Conservation (phyloP, 2,888 invertebrate genomes). For the Entomobrya proxima region DNA sequence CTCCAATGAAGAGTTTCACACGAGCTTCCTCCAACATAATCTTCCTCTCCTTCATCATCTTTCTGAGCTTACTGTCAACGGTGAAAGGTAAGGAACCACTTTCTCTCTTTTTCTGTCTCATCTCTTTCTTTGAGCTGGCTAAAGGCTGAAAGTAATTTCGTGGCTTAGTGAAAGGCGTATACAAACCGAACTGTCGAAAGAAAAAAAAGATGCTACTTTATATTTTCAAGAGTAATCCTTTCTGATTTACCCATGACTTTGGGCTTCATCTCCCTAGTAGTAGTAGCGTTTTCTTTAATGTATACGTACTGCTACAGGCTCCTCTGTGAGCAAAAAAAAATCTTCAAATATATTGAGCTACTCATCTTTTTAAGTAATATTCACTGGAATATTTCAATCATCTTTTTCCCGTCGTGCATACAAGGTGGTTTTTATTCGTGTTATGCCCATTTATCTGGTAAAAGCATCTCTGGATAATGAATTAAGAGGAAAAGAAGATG, state of each 20-base stretch:
- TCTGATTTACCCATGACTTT: constrained; percentile 12
- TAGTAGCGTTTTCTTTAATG: not conserved
- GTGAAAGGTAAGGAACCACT: constrained; percentile 59
- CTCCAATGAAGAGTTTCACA: constrained; percentile 61
- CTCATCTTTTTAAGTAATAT: constrained; percentile 11
- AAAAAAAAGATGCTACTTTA: not conserved
- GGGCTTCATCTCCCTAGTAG: not conserved
- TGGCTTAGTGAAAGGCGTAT: constrained; percentile 23
- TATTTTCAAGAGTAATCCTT: constrained; percentile 22
- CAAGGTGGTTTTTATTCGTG: not conserved
- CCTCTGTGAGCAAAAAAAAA: constrained; percentile 9
- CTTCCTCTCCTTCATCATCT: constrained; percentile 62
- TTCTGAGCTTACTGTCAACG: constrained; percentile 61
- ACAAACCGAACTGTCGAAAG: not conserved
- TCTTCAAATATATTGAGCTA: constrained; percentile 5
- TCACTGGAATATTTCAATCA: not conserved
- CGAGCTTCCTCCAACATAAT: constrained; percentile 63
- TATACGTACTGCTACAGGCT: constrained; percentile 7
- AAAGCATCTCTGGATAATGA: constrained; percentile 8
- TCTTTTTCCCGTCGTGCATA: not conserved
- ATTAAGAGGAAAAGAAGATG: not conserved
- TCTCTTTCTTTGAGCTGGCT: constrained; percentile 23
- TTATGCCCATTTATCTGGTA: not conserved
- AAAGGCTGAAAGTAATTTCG: constrained; percentile 33
- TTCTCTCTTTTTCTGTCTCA: not conserved